A percentile compares a stretch with the other conserved stretches of the same genome.
phyloP scores from a whole-genome alignment of 2,113 vertebrate genomes.

The Jaculus jaculus region DNA sequence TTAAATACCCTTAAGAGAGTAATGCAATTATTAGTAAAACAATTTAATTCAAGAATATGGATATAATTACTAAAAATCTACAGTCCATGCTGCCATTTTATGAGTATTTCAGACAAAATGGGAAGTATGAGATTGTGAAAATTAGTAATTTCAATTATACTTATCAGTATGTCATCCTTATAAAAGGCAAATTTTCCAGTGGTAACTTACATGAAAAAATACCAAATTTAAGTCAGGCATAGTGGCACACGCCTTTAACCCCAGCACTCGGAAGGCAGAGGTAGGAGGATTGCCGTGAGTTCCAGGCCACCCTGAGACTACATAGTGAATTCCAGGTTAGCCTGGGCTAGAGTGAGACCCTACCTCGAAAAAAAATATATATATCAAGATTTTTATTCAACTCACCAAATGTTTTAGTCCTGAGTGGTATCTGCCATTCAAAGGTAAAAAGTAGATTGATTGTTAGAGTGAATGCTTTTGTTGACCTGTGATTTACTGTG shows the following conservation, averaged over 20 bases:
- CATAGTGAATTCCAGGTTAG: too few species aligned
- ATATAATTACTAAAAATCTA: not conserved
- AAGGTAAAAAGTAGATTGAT: not conserved
- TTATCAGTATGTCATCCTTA: not conserved
- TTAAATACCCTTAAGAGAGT: not conserved
- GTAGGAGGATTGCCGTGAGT: too few species aligned
- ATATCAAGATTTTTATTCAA: not conserved
- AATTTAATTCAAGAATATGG: not conserved
- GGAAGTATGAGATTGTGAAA: not conserved
- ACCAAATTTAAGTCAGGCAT: too few species aligned
- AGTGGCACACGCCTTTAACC: too few species aligned
- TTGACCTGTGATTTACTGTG: not conserved
- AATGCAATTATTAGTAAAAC: not conserved
- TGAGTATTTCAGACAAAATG: not conserved
- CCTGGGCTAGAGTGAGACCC: too few species aligned
- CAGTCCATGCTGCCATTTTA: constrained; percentile 1
- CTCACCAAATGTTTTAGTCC: not conserved
- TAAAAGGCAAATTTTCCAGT: not conserved
- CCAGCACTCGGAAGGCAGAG: too few species aligned
- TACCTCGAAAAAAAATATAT: too few species aligned
- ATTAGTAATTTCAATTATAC: not conserved
- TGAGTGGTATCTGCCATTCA: not conserved
- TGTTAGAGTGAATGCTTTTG: not conserved
- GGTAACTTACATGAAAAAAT: not conserved
- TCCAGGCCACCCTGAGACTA: too few species aligned